A percentile compares a stretch with the other conserved stretches of the same genome.
Evolutionary conservation across 2,113 vertebrate species (phyloP).

Genomic region (Nycticryphes semicollaris): DNA sequence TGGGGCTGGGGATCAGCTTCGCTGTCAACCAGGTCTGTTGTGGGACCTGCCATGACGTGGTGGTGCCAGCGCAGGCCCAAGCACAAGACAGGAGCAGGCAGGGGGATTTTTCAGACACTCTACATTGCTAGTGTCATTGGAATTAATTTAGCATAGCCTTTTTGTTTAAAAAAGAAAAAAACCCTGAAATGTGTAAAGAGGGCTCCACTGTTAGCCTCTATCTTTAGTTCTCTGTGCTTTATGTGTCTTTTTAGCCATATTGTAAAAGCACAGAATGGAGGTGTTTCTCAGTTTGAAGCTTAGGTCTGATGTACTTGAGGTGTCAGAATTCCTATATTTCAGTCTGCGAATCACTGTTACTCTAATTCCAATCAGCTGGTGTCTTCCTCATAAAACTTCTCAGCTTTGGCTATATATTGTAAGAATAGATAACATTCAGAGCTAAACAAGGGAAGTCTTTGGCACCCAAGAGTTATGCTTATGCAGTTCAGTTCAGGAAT

Average conservation of each 20-base stretch:
- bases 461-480: neutral
- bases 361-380: neutral
- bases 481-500: neutral
- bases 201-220: neutral
- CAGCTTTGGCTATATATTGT: neutral
- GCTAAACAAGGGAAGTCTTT: neutral
- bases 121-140: neutral
- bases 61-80: neutral
- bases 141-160: neutral
- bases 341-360: neutral
- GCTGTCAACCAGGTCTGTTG: neutral
- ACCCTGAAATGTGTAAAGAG: neutral
- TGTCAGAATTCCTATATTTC: neutral
- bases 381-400: neutral
- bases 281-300: neutral
- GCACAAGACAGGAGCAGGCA: neutral
- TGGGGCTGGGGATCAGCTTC: neutral
- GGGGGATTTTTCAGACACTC: neutral
- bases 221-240: neutral
- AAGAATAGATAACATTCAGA: neutral
- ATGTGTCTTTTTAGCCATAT: neutral
- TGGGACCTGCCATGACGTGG: neutral
- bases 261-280: neutral
- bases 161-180: neutral
- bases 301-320: neutral